These are phyloP conservation scores for Tetragonisca angustula DNA, from an alignment of 2,888 invertebrate species.

Conservation along the genomic window DNA sequence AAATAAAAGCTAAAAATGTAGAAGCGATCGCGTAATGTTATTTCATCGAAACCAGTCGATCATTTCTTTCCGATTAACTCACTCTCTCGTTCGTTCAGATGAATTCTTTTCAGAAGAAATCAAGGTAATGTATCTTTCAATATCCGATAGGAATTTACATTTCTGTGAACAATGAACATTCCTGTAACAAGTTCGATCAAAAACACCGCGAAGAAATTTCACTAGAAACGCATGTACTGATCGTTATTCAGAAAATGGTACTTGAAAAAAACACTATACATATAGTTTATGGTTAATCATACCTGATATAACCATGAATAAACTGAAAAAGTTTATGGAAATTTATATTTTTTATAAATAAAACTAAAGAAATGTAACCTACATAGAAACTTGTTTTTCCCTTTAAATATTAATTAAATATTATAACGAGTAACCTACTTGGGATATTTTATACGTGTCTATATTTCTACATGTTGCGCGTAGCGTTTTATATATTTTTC, in stretches of 20 bases:
- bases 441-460: too few species aligned
- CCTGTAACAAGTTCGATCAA: background rate
- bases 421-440: too few species aligned
- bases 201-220: background rate
- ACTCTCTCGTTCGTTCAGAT: background rate
- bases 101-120: background rate
- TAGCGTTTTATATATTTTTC: too few species aligned
- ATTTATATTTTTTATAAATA: too few species aligned
- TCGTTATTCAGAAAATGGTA: background rate
- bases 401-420: too few species aligned
- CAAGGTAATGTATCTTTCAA: background rate
- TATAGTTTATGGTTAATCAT: too few species aligned
- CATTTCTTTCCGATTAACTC: background rate
- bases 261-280: background rate
- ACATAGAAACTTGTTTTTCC: too few species aligned
- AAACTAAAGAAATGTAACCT: too few species aligned
- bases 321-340: too few species aligned
- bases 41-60: background rate
- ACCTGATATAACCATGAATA: too few species aligned
- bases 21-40: background rate
- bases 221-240: too few species aligned
- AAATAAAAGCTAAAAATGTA: background rate
- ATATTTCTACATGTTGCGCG: too few species aligned
- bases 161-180: background rate
- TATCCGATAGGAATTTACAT: background rate